Evolutionary conservation across 1,140 invertebrate genomes (phyloP), one percentile per base, ranked within the genome.

Genomic region (Solenopsis invicta): DNA sequence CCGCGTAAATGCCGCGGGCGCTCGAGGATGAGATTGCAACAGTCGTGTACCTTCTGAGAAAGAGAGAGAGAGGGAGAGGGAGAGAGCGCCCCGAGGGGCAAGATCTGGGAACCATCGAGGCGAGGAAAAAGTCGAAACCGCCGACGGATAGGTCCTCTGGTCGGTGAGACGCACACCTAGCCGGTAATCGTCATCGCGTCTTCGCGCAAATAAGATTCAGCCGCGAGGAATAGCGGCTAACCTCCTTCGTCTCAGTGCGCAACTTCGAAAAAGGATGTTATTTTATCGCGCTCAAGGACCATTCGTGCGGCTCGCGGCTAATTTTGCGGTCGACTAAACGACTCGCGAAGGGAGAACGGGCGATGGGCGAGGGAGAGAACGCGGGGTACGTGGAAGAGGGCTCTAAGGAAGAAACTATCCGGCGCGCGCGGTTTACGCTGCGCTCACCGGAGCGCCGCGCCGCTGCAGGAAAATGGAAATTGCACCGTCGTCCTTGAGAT

Each of bases 241-340:
- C 67, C 84, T 88, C 67, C 87, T 81, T 86, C 89, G 88, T 87
- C 88, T 86, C 86, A 77, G 86, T 89, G 56, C 80, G 88, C 67
- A 76, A 56, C 90, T 91, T 91, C 77, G 64, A 89, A 89, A 92
- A 87, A 90, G 61, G 85, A 90, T 88, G 86, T 81, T 90, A 90
- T 91, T 91, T 91, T 90, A 91, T 88, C 91, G 84, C 59, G 75
- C 82, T 87, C 78, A 88, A 88, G 91, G 91, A 89, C 91, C 77
- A 62, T 85, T 87, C 71, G 76, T 86, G 86, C 82, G 56, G 87
- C 87, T 92, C 80, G 85, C 88, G 87, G 86, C 90, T 91, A 89
- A 88, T 88, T 92, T 90, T 92, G 92, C 91, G 92, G 92, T 92
- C 87, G 89, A 76, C 84, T 88, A 88, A 93, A 92, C 90, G 92